Base-by-base conservation (phyloP, 2,888 invertebrate species). In the Zelleria hepariella region DNA sequence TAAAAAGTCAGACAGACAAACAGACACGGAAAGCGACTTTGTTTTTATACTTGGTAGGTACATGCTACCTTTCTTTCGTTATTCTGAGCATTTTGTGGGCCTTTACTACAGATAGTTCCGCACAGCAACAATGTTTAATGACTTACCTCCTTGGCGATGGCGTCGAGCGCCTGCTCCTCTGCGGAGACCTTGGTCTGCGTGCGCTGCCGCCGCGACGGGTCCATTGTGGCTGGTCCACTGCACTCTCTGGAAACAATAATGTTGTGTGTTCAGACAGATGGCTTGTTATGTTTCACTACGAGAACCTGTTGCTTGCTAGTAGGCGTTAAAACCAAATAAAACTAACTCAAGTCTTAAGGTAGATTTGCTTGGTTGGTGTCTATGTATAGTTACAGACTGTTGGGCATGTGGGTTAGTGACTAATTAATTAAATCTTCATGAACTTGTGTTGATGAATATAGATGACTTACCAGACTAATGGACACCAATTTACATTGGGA, bases 121-220 rank as follows among this genome's bases (percentile, higher is more conserved):
- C n/a, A n/a, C n/a, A n/a, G n/a, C n/a, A n/a, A 42, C 26, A 42
- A 42, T 15, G 32, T 51, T 53, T 51, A n/a, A 47, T 55, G 52
- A 58, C 83, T 68, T 4, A 98, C 98, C 95, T 98, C 98, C 91
- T 96, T 96, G 58, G 98, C 98, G 69, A 98, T 98, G 88, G 96
- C 96, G 89, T 98, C 98, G 61, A 98, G 92, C 57, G 98, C 98
- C 81, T 98, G 97, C 89, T 98, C 98, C 87, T 98, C 98, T n/a
- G 97, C 98, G 58, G 96, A 94, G 72, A 96, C 95, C 86, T 96
- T 95, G 66, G 94, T 92, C 67, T 89, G 86, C 83, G 94, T 93
- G 89, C 94, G 91, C 90, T 96, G 92, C 89, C 95, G 91, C 84
- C 95, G 90, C 69, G 88, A 89, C 63, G 88, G 80, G 72, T 88